A percentile compares a stretch with the other conserved stretches of the same genome.
These are phyloP conservation scores for Drosophila hydei DNA, from an alignment of 1,140 invertebrate genomes.

Conservation along the genomic window DNA sequence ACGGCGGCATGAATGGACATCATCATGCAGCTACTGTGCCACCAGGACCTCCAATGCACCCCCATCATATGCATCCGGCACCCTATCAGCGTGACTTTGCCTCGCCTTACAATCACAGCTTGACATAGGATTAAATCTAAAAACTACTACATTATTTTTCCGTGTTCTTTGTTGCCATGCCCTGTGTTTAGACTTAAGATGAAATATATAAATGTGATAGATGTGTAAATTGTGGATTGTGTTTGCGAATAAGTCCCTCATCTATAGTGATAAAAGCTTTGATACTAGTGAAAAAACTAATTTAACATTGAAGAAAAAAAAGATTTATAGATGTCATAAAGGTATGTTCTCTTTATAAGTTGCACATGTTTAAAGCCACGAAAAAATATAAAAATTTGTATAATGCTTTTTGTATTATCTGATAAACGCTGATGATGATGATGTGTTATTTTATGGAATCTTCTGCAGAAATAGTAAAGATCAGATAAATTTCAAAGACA, in stretches of 20 bases:
- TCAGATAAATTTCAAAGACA: too few species aligned
- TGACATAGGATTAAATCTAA: slow-evolving; percentile 29
- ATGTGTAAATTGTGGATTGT: slow-evolving; percentile 4
- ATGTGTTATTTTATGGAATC: too few species aligned
- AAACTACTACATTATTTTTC: slow-evolving; percentile 3
- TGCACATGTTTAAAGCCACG: neutral
- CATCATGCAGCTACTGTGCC: slow-evolving; percentile 57
- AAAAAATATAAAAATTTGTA: too few species aligned
- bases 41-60: slow-evolving; percentile 65
- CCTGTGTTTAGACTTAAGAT: slow-evolving; percentile 6
- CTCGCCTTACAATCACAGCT: slow-evolving; percentile 77
- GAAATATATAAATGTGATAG: slow-evolving; percentile 26
- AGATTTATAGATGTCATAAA: too few species aligned
- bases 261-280: too few species aligned
- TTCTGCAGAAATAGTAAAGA: too few species aligned
- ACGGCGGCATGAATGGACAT: slow-evolving; percentile 73
- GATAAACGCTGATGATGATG: too few species aligned
- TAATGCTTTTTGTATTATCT: too few species aligned
- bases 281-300: slow-evolving; percentile 35
- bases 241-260: too few species aligned
- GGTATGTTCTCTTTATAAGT: neutral
- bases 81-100: slow-evolving; percentile 80
- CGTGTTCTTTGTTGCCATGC: slow-evolving; percentile 7
- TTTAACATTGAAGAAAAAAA: neutral
- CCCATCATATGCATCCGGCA: slow-evolving; percentile 73